These are phyloP conservation scores for Abrostola tripartita DNA, from an alignment of 2,888 invertebrate genomes.

Conservation along the genomic window DNA sequence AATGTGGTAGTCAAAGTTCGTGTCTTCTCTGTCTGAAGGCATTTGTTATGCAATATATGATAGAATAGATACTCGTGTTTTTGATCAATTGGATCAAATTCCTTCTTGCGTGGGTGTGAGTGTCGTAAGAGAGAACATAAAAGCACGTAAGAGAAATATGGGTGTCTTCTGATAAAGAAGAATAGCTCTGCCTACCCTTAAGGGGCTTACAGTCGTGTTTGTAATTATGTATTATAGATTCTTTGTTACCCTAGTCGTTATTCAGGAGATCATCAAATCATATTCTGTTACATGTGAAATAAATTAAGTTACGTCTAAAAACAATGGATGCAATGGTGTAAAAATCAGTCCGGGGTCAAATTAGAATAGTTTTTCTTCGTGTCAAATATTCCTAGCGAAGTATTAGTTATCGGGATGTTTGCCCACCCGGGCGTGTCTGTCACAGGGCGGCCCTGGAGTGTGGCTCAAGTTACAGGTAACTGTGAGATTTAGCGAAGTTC, in stretches of 20 bases:
- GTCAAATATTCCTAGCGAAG: conserved; percentile 42
- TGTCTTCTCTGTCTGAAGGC: too few relatives aligned
- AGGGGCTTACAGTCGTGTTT: too few relatives aligned
- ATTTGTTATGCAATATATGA: too few relatives aligned
- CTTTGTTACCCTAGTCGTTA: not conserved
- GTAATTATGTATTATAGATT: not conserved
- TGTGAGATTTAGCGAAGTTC: not conserved
- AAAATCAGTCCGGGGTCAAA: conserved; percentile 18
- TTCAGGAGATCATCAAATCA: not conserved
- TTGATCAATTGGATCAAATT: too few relatives aligned
- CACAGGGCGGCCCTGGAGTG: conserved; percentile 18
- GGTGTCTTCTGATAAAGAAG: too few relatives aligned
- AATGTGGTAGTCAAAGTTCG: too few relatives aligned
- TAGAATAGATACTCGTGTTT: too few relatives aligned
- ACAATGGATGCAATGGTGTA: conserved; percentile 13
- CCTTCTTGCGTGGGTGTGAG: too few relatives aligned
- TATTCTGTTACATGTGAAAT: not conserved
- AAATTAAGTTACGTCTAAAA: conserved; percentile 7
- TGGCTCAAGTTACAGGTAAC: conserved; percentile 22
- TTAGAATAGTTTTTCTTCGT: conserved; percentile 50
- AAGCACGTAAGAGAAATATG: too few relatives aligned
- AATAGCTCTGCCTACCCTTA: too few relatives aligned
- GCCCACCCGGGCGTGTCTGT: conserved; percentile 34
- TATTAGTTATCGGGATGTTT: conserved; percentile 50
- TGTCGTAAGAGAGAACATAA: too few relatives aligned